Evolutionary conservation across 1,140 invertebrate species (phyloP).

Genomic region (Psilanteris sp.): DNA sequence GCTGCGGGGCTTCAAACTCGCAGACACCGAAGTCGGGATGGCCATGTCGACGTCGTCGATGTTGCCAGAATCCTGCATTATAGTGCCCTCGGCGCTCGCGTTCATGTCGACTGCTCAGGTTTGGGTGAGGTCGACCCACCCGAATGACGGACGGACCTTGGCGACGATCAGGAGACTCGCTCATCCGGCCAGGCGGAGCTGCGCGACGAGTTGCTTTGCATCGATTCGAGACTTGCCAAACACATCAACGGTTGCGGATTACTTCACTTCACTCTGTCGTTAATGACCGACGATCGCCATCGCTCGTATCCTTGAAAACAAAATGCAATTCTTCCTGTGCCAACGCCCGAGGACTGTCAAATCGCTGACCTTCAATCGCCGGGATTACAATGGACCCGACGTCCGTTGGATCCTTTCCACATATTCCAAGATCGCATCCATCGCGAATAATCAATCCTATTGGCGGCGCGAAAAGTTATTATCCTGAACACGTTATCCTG

Average conservation of each 20-base stretch:
- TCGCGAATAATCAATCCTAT: too few relatives aligned
- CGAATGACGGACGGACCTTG: conserved; percentile 21
- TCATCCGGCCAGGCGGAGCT: conserved; percentile 19
- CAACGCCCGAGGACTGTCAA: too few relatives aligned
- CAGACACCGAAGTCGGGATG: conserved; percentile 73
- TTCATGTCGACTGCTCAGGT: conserved; percentile 61
- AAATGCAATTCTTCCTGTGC: too few relatives aligned
- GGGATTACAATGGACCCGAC: too few relatives aligned
- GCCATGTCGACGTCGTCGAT: conserved; percentile 76
- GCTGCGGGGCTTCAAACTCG: conserved; percentile 75
- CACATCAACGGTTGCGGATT: conserved; percentile 19
- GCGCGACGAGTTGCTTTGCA: conserved; percentile 13
- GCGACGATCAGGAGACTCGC: conserved; percentile 52
- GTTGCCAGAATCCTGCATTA: conserved; percentile 70
- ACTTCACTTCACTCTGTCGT: too few relatives aligned
- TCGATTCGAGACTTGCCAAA: not conserved
- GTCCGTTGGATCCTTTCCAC: too few relatives aligned
- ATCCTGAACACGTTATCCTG: too few relatives aligned
- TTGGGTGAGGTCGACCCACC: conserved; percentile 22
- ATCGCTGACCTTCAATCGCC: too few relatives aligned
- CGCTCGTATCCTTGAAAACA: too few relatives aligned
- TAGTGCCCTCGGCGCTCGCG: conserved; percentile 67
- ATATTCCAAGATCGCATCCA: too few relatives aligned
- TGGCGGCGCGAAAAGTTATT: too few relatives aligned
- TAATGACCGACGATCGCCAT: too few relatives aligned